These are phyloP conservation scores for Eupsilia transversa DNA, from an alignment of 2,888 invertebrate genomes.

Conservation along the genomic window DNA sequence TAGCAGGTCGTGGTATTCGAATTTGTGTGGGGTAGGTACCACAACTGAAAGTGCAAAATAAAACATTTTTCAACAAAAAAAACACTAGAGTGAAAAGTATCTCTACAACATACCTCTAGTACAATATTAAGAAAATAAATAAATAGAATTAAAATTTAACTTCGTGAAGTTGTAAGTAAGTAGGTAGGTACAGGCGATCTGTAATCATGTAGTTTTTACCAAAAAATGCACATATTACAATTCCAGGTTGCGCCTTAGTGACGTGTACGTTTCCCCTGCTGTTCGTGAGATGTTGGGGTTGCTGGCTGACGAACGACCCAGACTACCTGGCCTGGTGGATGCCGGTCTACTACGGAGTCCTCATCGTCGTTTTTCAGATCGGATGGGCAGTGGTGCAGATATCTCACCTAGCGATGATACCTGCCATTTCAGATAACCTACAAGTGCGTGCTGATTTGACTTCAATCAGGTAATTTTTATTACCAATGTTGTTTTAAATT, in stretches of 20 bases:
- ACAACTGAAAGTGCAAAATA: too few species aligned
- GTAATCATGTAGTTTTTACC: background rate
- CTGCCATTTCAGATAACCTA: conserved; percentile 93
- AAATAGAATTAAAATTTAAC: background rate
- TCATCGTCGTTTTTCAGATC: conserved; percentile 95
- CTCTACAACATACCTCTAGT: background rate
- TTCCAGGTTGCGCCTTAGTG: conserved; percentile 92
- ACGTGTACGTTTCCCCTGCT: conserved; percentile 94
- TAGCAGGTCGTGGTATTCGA: too few species aligned
- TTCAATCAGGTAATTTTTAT: conserved; percentile 92
- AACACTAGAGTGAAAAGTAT: too few species aligned
- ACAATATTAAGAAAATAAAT: background rate
- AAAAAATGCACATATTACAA: conserved; percentile 40
- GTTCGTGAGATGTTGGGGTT: conserved; percentile 93
- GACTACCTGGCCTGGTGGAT: conserved; percentile 88
- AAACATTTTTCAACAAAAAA: too few species aligned
- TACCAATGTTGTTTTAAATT: too few species aligned
- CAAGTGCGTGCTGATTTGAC: conserved; percentile 94
- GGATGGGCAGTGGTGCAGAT: conserved; percentile 99
- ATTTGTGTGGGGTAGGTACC: too few species aligned
- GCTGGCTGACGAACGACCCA: conserved; percentile 79
- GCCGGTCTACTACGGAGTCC: conserved; percentile 89
- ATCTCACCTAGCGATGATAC: conserved; percentile 97
- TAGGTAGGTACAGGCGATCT: background rate
- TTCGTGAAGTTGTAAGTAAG: background rate